Evolutionary conservation across 2,888 invertebrate genomes (phyloP).

Genomic region (Agrilus mali): DNA sequence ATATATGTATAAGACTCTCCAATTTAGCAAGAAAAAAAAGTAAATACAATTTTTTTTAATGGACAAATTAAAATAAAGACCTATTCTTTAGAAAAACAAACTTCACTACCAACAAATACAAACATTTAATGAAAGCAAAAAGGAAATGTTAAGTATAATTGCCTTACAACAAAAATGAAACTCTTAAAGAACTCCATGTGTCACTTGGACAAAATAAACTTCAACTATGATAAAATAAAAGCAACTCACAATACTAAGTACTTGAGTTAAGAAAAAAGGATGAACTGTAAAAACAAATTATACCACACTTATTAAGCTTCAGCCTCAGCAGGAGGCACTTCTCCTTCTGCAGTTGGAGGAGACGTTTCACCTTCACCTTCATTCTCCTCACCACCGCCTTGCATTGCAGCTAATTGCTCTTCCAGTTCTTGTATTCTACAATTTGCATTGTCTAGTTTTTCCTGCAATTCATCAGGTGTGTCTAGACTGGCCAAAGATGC

Average conservation of each 20-base stretch:
- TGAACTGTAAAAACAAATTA: neutral
- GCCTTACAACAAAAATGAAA: too few relatives aligned
- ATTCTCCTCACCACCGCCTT: constrained; percentile 7
- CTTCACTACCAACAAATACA: too few relatives aligned
- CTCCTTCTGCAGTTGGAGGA: neutral
- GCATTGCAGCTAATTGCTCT: constrained; percentile 35
- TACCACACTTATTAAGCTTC: neutral
- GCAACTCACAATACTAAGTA: neutral
- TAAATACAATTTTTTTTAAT: too few relatives aligned
- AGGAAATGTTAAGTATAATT: too few relatives aligned
- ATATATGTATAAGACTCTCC: too few relatives aligned
- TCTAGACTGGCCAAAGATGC: constrained; percentile 33
- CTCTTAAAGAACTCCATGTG: neutral
- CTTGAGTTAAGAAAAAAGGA: neutral
- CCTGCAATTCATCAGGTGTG: constrained; percentile 25
- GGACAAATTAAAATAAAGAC: too few relatives aligned
- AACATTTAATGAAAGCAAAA: too few relatives aligned
- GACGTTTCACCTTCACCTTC: constrained; percentile 8
- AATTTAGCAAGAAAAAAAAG: too few relatives aligned
- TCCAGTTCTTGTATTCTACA: constrained; percentile 48
- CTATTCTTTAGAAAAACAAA: too few relatives aligned
- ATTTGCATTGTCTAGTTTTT: constrained; percentile 44
- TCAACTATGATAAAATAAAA: neutral
- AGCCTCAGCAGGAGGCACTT: neutral
- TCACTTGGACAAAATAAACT: neutral